Evolutionary conservation across 2,797 vertebrate genomes (phyloP), one percentile per base, ranked within the genome.

Genomic region (Molossus alvarezi): DNA sequence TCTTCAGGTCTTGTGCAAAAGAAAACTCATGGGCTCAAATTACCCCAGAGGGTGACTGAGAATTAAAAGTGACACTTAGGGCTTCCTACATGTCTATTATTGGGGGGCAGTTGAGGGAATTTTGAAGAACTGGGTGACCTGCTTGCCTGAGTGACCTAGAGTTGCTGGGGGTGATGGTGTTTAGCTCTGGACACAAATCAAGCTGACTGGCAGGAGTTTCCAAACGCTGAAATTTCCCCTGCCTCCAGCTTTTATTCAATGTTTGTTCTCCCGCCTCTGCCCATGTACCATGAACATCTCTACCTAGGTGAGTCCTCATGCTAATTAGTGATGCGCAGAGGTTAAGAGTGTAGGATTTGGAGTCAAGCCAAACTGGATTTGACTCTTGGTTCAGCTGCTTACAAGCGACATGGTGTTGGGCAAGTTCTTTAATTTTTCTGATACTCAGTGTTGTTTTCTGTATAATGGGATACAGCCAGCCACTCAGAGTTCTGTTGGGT

Each of bases 401-500:
- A 25, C 5, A 81, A 53, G 33, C 12, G 33, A 12, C 41, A 53
- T 17, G 65, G 20, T 48, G 72, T 58, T 33, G 64, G 73, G 25
- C 9, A 83, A 17, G 7, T 88, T 51, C 64, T 84, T 95, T 80
- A 67, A 45, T 87, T 69, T 93, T 91, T 80, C n/a, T 55, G 67
- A 77, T 58, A 69, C n/a, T 64, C 73, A 45, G 3, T 90, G 51
- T 86, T 11, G 51, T 91, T 89, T 75, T 85, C 62, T 83, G 3
- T 65, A 45, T 45, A 6, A 45, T 5, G 41, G 41, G 41, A 45
- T 45, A 45, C 41, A 45, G 41, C 41, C 41, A 45, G 41, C 41
- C 41, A 45, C 41, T 91, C 9, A 25, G 51, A 91, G 72, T 57
- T 76, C n/a, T 65, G 1, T 60, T 57, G 45, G 90, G 3, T 88